Base-by-base conservation (phyloP, 2,888 invertebrate species). In the Torymus texanus region DNA sequence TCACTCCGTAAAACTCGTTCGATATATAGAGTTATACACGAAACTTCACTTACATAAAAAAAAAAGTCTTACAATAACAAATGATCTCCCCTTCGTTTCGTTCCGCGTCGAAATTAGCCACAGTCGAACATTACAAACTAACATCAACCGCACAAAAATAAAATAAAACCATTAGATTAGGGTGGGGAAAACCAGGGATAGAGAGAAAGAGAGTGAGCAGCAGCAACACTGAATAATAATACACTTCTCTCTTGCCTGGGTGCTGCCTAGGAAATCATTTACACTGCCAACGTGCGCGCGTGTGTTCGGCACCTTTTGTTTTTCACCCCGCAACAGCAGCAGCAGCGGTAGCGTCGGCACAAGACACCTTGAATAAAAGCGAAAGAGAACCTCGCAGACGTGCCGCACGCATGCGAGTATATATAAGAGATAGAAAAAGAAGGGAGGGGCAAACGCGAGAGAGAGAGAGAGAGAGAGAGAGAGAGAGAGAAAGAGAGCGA, bases 351-450 rank as follows among this genome's bases (percentile, higher is more conserved):
- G 55, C 53, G 56, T 11, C 21, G 10, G 53, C 65, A 41, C 55
- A 21, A 78, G 72, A 65, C 61, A 67, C 71, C 55, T 66, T 0
- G 58, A 55, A 77, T 41, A 78, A 67, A 73, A 58, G 66, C 11
- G 13, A 63, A 21, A 62, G 55, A 79, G 72, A 72, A 66, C 71
- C 77, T 71, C 61, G 68, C 75, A 80, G 78, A 75, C 80, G 82
- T 8, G 41, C 24, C 24, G 13, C 11, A 21, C 16, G 16, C 29
- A 63, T 58, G 71, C 58, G 71, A n/a, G 73, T 75, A 79, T 63
- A 29, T 65, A 24, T 79, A 71, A 75, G 81, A 81, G 83, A 83
- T 73, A 80, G 82, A 74, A 78, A 75, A 79, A 82, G 82, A 86
- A 86, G 89, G 80, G 82, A 78, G 81, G 83, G 41, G 41, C 41